Percentiles rank a stretch among this genome's conserved stretches.
These are phyloP conservation scores for Synanthedon vespiformis DNA, from an alignment of 2,888 invertebrate species.

Conservation along the genomic window DNA sequence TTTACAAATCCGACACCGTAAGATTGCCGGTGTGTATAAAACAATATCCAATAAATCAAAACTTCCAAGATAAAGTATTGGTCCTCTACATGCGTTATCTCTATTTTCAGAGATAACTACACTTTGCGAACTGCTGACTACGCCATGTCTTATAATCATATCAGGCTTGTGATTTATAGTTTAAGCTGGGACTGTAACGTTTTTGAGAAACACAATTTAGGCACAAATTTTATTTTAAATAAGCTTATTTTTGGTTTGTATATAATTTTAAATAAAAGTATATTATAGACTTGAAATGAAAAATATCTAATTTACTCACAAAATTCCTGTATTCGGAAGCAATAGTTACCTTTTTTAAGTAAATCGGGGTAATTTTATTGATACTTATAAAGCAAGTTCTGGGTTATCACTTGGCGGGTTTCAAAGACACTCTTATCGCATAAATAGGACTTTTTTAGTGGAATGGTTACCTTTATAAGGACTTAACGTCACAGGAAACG, in stretches of 20 bases:
- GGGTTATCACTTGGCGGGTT: slow-evolving; percentile 51
- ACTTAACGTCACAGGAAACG: slow-evolving; percentile 62
- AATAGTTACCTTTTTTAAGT: no score
- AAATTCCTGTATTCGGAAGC: no score
- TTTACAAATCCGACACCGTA: slow-evolving; percentile 58
- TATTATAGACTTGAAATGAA: no score
- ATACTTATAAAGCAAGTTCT: slow-evolving; percentile 32
- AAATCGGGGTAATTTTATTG: slow-evolving; percentile 17
- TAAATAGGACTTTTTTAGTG: slow-evolving; percentile 60
- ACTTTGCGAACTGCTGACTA: slow-evolving; percentile 49
- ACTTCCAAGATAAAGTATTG: slow-evolving; percentile 60
- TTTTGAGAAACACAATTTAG: not conserved
- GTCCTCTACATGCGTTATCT: slow-evolving; percentile 52
- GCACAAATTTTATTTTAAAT: no score
- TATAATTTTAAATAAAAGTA: no score
- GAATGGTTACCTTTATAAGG: slow-evolving; percentile 64
- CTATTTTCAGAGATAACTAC: slow-evolving; percentile 47
- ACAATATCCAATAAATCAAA: slow-evolving; percentile 62
- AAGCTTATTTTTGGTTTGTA: no score
- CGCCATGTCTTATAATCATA: slow-evolving; percentile 27
- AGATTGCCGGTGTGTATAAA: slow-evolving; percentile 48
- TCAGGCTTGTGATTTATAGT: not conserved
- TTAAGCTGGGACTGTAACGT: not conserved
- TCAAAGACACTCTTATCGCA: slow-evolving; percentile 51
- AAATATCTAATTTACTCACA: no score